A percentile compares a stretch with the other conserved stretches of the same genome.
These are phyloP conservation scores for Hystrix cristata DNA, from an alignment of 2,113 vertebrate genomes.

Conservation along the genomic window DNA sequence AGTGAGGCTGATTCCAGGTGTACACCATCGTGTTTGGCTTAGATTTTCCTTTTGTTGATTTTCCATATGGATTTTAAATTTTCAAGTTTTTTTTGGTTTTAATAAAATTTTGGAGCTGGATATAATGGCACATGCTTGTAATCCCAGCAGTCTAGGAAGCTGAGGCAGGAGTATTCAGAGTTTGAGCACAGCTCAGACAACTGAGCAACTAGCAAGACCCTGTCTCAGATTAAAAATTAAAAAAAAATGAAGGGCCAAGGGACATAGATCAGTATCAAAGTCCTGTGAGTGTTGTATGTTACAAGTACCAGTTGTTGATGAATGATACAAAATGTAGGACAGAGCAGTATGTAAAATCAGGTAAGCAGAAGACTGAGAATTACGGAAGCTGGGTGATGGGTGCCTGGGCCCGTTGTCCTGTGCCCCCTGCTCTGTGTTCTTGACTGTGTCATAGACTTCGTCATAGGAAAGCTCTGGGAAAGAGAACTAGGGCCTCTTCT, in stretches of 20 bases:
- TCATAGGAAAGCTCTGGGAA: background rate
- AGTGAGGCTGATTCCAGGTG: background rate
- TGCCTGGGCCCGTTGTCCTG: background rate
- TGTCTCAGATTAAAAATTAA: background rate
- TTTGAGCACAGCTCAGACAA: background rate
- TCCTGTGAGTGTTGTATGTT: background rate
- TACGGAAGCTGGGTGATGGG: background rate
- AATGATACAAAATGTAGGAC: background rate
- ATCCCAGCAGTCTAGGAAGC: background rate
- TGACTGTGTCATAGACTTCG: background rate
- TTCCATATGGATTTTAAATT: background rate
- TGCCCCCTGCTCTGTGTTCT: background rate
- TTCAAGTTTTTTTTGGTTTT: conserved; percentile 26
- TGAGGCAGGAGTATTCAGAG: background rate
- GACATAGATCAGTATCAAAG: background rate
- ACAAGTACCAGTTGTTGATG: background rate
- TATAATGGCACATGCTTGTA: background rate
- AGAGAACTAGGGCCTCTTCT: background rate
- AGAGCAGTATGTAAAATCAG: background rate
- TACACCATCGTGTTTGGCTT: background rate
- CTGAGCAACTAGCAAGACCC: background rate
- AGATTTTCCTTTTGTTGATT: background rate
- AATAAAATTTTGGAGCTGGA: background rate
- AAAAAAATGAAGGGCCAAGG: background rate
- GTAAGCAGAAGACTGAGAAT: background rate